These are phyloP conservation scores for Podarcis cretensis DNA, from an alignment of 2,113 vertebrate genomes.

Conservation along the genomic window DNA sequence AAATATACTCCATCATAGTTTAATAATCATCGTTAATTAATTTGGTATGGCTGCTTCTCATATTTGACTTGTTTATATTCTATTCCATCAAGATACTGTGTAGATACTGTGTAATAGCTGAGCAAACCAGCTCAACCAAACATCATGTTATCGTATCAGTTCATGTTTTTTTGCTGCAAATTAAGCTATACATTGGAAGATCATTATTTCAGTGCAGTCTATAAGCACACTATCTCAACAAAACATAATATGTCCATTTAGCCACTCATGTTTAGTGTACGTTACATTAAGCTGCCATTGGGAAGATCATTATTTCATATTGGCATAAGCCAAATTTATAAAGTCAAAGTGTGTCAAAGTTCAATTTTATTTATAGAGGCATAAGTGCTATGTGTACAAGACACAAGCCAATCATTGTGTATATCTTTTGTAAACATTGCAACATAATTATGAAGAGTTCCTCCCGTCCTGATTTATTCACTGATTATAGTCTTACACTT, in stretches of 20 bases:
- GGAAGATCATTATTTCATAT: conserved; percentile 21
- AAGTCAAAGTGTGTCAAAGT: not conserved
- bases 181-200: too few species aligned
- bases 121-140: not conserved
- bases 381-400: conserved; percentile 23
- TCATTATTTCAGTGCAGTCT: not conserved
- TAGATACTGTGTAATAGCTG: not conserved
- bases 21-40: not conserved
- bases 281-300: conserved; percentile 20
- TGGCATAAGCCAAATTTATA: conserved; percentile 22
- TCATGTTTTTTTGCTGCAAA: too few species aligned
- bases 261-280: conserved; percentile 29
- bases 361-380: not conserved
- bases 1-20: not conserved
- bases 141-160: too few species aligned
- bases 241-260: conserved; percentile 9
- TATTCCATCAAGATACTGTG: not conserved
- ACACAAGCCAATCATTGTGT: not conserved
- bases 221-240: not conserved
- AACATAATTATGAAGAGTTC: not conserved
- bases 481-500: not conserved
- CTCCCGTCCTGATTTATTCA: not conserved
- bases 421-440: conserved; percentile 2
- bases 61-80: not conserved
- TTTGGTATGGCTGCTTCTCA: not conserved